phyloP scores from a whole-genome alignment of 1,140 invertebrate species.

The Aporrectodea caliginosa region DNA sequence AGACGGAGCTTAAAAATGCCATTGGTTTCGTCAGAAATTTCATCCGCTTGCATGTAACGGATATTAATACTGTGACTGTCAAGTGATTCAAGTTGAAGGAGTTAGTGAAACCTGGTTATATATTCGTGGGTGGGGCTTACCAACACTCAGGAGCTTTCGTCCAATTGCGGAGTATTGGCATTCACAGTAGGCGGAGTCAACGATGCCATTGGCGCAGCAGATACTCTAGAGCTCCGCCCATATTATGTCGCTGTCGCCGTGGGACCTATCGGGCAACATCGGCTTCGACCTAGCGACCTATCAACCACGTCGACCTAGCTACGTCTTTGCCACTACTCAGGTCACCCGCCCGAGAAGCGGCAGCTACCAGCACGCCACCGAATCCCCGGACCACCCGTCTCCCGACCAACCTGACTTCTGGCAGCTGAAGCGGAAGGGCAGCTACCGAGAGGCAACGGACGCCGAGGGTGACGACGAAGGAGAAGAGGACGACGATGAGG shows the following conservation, averaged over 20 bases:
- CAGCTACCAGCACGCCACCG: constrained; percentile 50
- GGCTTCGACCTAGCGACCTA: constrained; percentile 51
- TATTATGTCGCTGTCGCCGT: constrained; percentile 46
- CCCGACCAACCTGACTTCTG: constrained; percentile 35
- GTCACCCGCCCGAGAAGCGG: constrained; percentile 45
- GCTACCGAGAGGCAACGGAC: constrained; percentile 26
- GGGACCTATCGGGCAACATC: constrained; percentile 43
- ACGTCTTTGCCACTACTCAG: constrained; percentile 49
- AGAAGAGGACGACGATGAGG: constrained; percentile 6
- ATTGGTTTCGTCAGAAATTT: no score
- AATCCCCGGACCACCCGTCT: not conserved
- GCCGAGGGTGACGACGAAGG: constrained; percentile 33
- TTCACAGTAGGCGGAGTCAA: no score
- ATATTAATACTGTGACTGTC: no score
- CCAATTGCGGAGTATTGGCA: no score
- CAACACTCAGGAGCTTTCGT: no score
- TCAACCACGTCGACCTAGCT: constrained; percentile 51
- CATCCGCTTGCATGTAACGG: no score
- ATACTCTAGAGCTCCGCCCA: no score
- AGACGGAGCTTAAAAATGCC: no score
- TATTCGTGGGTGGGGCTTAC: no score
- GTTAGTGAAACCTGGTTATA: no score
- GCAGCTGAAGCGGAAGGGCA: constrained; percentile 29
- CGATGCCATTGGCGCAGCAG: no score
- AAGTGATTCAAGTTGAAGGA: no score